Conservation (phyloP, 2,797 vertebrate genomes). For the Myripristis murdjan region DNA sequence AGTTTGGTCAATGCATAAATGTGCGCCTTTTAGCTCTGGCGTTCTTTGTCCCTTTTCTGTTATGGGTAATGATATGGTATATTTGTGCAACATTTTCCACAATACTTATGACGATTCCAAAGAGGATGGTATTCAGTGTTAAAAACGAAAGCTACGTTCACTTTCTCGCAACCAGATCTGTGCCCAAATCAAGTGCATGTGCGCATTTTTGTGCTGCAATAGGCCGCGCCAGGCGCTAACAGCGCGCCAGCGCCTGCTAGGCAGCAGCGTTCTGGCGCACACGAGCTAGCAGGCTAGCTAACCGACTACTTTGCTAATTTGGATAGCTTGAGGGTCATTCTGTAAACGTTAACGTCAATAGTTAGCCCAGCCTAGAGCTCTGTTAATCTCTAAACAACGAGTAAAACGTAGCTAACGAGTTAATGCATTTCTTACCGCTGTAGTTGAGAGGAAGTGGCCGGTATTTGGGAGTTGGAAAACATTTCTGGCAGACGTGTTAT, state of each 20-base stretch:
- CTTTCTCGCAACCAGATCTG: slow-evolving; percentile 33
- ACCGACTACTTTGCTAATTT: slow-evolving; percentile 58
- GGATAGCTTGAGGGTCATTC: slow-evolving; percentile 23
- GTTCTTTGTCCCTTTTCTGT: slow-evolving; percentile 86
- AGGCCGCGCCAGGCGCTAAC: slow-evolving; percentile 81
- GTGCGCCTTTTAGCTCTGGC: slow-evolving; percentile 80
- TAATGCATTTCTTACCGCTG: too few species aligned
- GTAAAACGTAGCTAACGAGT: too few species aligned
- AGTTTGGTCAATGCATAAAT: slow-evolving; percentile 83
- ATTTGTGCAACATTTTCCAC: background rate
- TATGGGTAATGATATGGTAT: slow-evolving; percentile 50
- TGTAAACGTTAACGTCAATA: slow-evolving; percentile 3
- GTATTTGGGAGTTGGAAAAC: background rate
- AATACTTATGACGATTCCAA: background rate
- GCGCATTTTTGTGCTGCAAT: slow-evolving; percentile 83
- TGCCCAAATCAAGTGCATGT: slow-evolving; percentile 74
- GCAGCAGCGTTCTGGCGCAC: slow-evolving; percentile 78
- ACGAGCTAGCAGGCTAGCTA: slow-evolving; percentile 79
- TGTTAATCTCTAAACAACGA: background rate
- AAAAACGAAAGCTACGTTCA: background rate
- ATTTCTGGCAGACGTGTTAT: slow-evolving; percentile 8
- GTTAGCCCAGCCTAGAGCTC: slow-evolving; percentile 2
- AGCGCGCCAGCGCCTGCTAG: slow-evolving; percentile 69
- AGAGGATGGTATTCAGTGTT: background rate
- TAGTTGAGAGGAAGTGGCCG: background rate